A percentile compares a stretch with the other conserved stretches of the same genome.
Evolutionary conservation across 2,797 vertebrate species (phyloP).

Genomic region (Myoxocephalus aenaeus): DNA sequence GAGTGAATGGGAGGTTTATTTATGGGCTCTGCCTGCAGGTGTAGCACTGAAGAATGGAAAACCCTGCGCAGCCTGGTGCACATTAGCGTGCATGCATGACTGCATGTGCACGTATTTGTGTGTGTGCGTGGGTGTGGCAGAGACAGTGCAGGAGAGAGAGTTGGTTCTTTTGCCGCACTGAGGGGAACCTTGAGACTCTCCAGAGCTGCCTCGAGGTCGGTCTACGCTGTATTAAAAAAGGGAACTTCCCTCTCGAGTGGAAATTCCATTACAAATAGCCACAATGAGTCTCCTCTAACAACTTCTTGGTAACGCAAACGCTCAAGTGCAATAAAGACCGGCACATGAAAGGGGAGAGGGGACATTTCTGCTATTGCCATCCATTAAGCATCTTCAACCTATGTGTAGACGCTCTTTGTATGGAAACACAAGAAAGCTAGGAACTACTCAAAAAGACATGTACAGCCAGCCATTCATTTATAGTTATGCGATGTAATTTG

Average conservation of each 20-base stretch:
- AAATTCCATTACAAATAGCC: constrained; percentile 61
- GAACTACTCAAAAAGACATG: background rate
- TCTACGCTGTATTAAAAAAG: constrained; percentile 9
- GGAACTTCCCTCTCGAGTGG: constrained; percentile 44
- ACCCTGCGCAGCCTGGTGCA: constrained; percentile 11
- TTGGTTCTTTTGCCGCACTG: constrained; percentile 30
- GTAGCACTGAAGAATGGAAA: constrained; percentile 51
- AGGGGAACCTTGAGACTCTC: constrained; percentile 50
- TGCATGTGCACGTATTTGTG: constrained; percentile 6
- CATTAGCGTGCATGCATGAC: constrained; percentile 17
- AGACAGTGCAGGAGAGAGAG: constrained; percentile 1
- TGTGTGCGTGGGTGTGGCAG: constrained; percentile 1
- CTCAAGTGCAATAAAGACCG: constrained; percentile 1
- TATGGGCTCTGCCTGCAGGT: constrained; percentile 53
- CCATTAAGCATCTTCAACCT: constrained; percentile 27
- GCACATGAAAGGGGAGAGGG: constrained; percentile 23
- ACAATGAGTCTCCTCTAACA: constrained; percentile 44
- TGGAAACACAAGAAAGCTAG: background rate
- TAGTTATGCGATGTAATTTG: background rate
- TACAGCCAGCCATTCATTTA: background rate
- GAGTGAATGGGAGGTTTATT: constrained; percentile 39
- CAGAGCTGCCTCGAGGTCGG: constrained; percentile 32
- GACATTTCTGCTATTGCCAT: constrained; percentile 41
- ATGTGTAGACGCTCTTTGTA: background rate
- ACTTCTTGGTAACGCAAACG: constrained; percentile 31